Base-by-base conservation (phyloP, 2,113 vertebrate species). In the Chlorodrepanis virens region DNA sequence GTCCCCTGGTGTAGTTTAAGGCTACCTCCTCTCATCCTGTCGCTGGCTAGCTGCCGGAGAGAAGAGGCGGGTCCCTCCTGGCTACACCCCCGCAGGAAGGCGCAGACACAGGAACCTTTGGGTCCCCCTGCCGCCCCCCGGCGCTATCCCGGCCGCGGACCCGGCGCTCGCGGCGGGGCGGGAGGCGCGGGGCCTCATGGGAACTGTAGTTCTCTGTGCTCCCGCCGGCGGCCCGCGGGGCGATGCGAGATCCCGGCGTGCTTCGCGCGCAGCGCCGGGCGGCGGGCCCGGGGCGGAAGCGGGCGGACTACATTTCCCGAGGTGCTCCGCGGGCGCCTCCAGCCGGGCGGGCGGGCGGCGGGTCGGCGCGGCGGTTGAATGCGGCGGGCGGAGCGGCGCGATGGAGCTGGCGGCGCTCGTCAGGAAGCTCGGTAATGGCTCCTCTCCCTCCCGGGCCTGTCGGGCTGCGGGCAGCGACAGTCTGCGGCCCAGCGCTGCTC, bases 371-470 rank as follows among this genome's bases (percentile, higher is more conserved):
- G 82, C 60, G 21, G 96, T 96, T 97, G 94, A 97, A 95, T 68
- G 39, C 25, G 6, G 64, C 52, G 87, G 70, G 76, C 42, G 12
- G 64, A 28, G 33, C 14, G 28, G 76, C 42, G 88, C 64, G 14
- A 93, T 87, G 93, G 98, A 99, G 98, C 70, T 99, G 71, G 97
- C 98, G 4, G 40, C 97, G 4, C 96, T 99, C 59, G 98, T 99
- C 93, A 98, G 98, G 96, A 99, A 99, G 92, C 98, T 98, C 63
- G 98, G 99, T 99, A 97, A 97, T 64, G 77, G 59, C 17, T 94
- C 29, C 42, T n/a, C 13, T 27, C 25, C 24, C 3, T 33, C 14
- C 17, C 3, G n/a, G 31, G 4, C 7, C 40, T 4, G 6, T 7
- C 11, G 28, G 39, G 14, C 60, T 39, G 14, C 0, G 9, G 6